Evolutionary conservation across 2,113 vertebrate species (phyloP).

Genomic region (Heptranchias perlo): DNA sequence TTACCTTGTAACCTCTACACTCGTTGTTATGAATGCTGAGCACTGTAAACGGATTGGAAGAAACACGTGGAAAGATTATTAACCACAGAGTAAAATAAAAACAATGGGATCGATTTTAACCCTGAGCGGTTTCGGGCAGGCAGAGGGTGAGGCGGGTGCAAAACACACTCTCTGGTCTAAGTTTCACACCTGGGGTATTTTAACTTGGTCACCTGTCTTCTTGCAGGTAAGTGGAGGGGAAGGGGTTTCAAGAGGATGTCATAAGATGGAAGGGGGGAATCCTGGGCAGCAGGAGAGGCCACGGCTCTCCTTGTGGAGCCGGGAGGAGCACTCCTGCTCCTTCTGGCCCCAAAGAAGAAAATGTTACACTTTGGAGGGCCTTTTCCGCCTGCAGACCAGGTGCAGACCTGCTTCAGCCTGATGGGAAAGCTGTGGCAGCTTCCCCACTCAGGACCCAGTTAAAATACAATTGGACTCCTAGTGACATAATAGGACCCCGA

Average conservation of each 20-base stretch:
- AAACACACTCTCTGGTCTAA: background rate
- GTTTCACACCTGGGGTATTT: background rate
- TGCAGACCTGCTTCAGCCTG: background rate
- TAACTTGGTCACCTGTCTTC: background rate
- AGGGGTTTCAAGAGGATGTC: background rate
- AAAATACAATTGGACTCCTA: background rate
- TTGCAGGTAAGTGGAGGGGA: too few relatives aligned
- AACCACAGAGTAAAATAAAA: background rate
- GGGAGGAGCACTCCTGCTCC: background rate
- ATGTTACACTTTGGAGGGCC: too few relatives aligned
- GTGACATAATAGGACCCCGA: background rate
- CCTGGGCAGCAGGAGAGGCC: background rate
- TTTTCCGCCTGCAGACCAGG: background rate
- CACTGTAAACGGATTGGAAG: background rate
- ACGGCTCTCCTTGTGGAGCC: background rate
- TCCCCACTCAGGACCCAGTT: background rate
- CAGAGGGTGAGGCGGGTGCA: background rate
- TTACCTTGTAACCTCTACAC: background rate
- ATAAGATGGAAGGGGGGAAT: background rate
- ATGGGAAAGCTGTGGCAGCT: background rate
- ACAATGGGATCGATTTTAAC: background rate
- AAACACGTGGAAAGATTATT: background rate
- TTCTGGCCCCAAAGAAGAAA: background rate
- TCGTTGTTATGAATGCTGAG: background rate
- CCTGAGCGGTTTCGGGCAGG: background rate